Evolutionary conservation across 1,140 invertebrate genomes (phyloP), one percentile per base, ranked within the genome.

Genomic region (Rhopalosiphum maidis): DNA sequence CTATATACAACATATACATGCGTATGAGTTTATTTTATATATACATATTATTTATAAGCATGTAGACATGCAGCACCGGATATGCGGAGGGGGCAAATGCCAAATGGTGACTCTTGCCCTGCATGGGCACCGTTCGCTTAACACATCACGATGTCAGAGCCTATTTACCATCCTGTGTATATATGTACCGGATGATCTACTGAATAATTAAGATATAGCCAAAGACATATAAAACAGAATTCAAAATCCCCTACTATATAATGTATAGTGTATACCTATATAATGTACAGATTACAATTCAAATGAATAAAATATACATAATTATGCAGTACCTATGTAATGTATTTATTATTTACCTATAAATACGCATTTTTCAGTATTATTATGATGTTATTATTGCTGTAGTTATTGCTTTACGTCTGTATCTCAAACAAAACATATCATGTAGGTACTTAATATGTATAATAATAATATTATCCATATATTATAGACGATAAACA

Each of bases 231-330:
- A n/a, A 68, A n/a, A 68, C 60, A 68, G 15, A 68, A 68, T 68
- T n/a, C 60, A 15, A 68, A 68, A 68, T 68, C 30, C 60, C 60
- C 60, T 68, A 15, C 30, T 3, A n/a, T n/a, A 48, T 48, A 48
- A 6, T 54, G 30, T 68, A n/a, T 68, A 60, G 1, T n/a, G 4
- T 68, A n/a, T 68, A 68, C 25, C 9, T 25, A 30, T 30, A 30
- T 30, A 60, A 60, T 15, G 15, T 15, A 68, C 60, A 68, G 60
- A 68, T 68, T n/a, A 68, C 30, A 68, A 68, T n/a, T 68, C 60
- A 68, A 68, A 68, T 68, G 60, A 68, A 68, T 68, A 68, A 68
- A 68, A 68, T 68, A 68, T 68, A 68, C 60, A 68, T 68, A 68
- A 68, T 68, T 68, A 46, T 46, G 9, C 11, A 46, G 18, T 22